Evolutionary conservation across 2,888 invertebrate genomes (phyloP).

Genomic region (Rhamnusium bicolor): DNA sequence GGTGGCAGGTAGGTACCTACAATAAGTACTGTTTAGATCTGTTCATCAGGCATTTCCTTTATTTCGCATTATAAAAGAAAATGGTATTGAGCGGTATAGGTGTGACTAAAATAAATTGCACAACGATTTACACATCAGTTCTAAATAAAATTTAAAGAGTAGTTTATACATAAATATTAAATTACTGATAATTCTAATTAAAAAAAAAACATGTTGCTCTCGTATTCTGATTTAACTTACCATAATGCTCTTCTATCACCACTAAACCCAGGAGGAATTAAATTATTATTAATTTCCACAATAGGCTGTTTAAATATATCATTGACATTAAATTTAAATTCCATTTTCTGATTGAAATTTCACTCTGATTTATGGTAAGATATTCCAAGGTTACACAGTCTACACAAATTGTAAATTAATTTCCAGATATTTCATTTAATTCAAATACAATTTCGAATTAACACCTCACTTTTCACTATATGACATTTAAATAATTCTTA

Average conservation of each 20-base stretch:
- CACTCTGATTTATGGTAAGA: constrained; percentile 18
- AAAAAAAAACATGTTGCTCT: background rate
- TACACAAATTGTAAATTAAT: background rate
- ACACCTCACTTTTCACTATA: constrained; percentile 42
- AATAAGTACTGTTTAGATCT: no score
- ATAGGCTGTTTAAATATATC: constrained; percentile 73
- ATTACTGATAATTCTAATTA: background rate
- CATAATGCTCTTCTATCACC: constrained; percentile 73
- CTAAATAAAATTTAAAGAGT: no score
- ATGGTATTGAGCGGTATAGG: no score
- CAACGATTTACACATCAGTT: no score
- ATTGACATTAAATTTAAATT: constrained; percentile 74
- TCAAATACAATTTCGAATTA: constrained; percentile 30
- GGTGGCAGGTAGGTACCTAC: no score
- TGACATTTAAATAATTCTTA: constrained; percentile 46
- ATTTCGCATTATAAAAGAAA: no score
- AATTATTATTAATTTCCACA: constrained; percentile 72
- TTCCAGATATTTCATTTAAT: constrained; percentile 10
- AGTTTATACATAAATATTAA: no score
- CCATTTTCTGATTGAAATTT: constrained; percentile 65
- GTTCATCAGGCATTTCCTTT: no score
- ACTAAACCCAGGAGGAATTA: constrained; percentile 73
- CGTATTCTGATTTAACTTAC: constrained; percentile 63
- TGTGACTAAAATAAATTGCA: no score
- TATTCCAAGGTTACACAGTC: constrained; percentile 25